A percentile compares a stretch with the other conserved stretches of the same genome.
These are phyloP conservation scores for Branchellion lobata DNA, from an alignment of 2,888 invertebrate species.

Conservation along the genomic window DNA sequence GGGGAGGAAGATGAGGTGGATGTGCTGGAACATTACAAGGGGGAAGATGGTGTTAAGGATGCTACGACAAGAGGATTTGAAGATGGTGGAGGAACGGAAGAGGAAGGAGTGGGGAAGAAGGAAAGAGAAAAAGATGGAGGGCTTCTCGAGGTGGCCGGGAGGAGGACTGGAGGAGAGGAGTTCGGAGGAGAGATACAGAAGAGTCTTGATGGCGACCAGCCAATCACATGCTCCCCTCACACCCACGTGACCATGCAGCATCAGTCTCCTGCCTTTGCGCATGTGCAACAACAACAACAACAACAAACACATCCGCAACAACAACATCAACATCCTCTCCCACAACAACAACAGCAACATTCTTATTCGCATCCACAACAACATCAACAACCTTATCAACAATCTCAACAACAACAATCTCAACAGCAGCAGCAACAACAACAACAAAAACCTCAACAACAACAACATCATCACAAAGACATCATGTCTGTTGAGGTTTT, in stretches of 20 bases:
- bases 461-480: background rate
- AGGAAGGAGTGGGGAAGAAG: background rate
- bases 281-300: too few species aligned
- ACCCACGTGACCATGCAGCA: background rate
- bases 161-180: background rate
- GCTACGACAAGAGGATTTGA: background rate
- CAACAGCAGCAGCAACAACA: background rate
- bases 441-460: background rate
- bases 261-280: too few species aligned
- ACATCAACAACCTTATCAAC: too few species aligned
- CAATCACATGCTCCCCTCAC: background rate
- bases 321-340: too few species aligned
- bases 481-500: background rate
- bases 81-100: background rate
- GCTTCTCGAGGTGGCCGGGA: slow-evolving; percentile 6
- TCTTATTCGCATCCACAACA: too few species aligned
- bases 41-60: background rate
- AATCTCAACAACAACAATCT: too few species aligned
- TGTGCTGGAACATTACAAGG: background rate
- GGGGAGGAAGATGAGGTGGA: background rate
- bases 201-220: background rate
- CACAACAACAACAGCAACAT: too few species aligned
- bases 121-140: too few species aligned
- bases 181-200: background rate
- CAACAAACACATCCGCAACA: too few species aligned